Base-by-base conservation (phyloP, 2,797 vertebrate species). In the Karalla daura region DNA sequence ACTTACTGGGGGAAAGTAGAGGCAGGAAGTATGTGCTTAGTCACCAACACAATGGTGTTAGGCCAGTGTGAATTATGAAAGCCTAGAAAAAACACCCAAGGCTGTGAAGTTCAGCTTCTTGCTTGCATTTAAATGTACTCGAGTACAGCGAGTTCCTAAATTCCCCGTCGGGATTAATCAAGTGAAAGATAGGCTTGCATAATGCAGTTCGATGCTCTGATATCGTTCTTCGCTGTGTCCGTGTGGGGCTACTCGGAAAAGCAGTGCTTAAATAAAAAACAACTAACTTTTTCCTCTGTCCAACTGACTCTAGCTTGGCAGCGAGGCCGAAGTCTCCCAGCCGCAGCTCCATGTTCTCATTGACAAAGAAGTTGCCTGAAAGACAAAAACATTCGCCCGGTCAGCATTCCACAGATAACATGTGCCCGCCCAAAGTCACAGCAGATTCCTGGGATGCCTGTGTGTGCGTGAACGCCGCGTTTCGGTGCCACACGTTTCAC, bases 341-440 rank as follows among this genome's bases (percentile, higher is more conserved):
- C 78, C 98, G 96, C 78, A 99, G 88, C 64, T 99, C 97, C 98
- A 99, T 99, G 88, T 96, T 96, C 85, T 99, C 97, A n/a, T 96
- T 99, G 85, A 99, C 94, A 91, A 99, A 99, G 85, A 99, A 99
- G 86, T 99, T 99, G 75, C 98, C 98, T 99, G 78, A 67, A 89
- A 85, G 65, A 76, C 58, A 74, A 77, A 73, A 61, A 63, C 53
- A 85, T 83, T 49, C 8, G 63, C 49, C 20, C 14, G 11, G 82
- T 88, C 84, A 87, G 85, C 86, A 86, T 84, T 90, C 75, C 83
- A 49, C 47, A 71, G 41, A 65, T 56, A 40, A 58, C 65, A 65
- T 25, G 5, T 6, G 76, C 47, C 28, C 6, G 39, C 20, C 68
- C 46, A 74, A 68, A 80, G 61, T 76, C 76, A 63, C 47, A 71